Conservation (phyloP, 1,140 invertebrate genomes). For the Sycophila sp. region DNA sequence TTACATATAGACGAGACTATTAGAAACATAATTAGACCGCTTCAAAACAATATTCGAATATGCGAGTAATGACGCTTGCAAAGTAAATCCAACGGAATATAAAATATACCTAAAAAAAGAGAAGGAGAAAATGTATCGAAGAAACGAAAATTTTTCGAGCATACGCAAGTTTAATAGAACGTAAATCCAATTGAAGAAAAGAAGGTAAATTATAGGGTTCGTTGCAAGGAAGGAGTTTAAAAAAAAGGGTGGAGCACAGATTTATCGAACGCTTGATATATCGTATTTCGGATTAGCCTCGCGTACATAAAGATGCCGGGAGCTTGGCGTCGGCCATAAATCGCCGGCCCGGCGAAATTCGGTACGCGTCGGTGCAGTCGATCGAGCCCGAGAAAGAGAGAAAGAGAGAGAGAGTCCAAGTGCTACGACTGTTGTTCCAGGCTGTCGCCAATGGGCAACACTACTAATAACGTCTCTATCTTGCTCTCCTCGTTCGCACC, state of each 20-base stretch:
- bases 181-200: too few relatives aligned
- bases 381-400: too few relatives aligned
- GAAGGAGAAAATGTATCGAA: too few relatives aligned
- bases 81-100: too few relatives aligned
- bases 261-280: slow-evolving; percentile 30
- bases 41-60: too few relatives aligned
- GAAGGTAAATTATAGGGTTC: background rate
- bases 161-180: too few relatives aligned
- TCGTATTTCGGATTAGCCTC: slow-evolving; percentile 23
- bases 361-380: slow-evolving; percentile 43
- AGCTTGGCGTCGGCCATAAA: slow-evolving; percentile 41
- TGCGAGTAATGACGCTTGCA: too few relatives aligned
- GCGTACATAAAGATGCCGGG: background rate
- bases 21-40: too few relatives aligned
- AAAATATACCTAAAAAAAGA: background rate
- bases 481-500: background rate
- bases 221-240: background rate
- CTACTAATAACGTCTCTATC: slow-evolving; percentile 48
- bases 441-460: slow-evolving; percentile 31
- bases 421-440: slow-evolving; percentile 38
- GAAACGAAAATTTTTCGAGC: too few relatives aligned
- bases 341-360: slow-evolving; percentile 44
- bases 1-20: too few relatives aligned
- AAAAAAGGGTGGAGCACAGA: background rate
- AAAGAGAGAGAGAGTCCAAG: too few relatives aligned